Evolutionary conservation across 2,888 invertebrate genomes (phyloP), one percentile per base, ranked within the genome.

Genomic region (Pyralis farinalis): DNA sequence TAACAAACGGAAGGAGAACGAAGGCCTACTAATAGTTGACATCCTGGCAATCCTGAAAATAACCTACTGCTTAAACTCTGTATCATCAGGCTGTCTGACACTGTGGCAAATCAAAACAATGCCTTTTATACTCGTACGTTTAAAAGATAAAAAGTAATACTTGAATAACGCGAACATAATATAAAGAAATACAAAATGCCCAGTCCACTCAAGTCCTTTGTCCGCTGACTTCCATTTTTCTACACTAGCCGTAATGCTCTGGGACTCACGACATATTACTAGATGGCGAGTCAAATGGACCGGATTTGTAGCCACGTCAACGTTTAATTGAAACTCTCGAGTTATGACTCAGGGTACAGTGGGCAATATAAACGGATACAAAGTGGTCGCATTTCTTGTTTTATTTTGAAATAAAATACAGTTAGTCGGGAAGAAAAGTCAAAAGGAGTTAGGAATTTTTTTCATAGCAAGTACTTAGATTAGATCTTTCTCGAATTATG

Each of bases 311-410:
- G 37, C 34, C 11, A 31, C 20, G 37, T 31, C 37, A 11, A 37
- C 32, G 32, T 40, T 43, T 46, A 46, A 46, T 46, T 43, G 45
- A 35, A 42, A 45, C 27, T 34, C 11, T 34, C 11, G 22, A 37
- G 37, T 37, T 37, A 37, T 37, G 37, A 30, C 30, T 21, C 30
- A 7, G 30, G 30, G 30, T 22, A 8, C 8, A 37, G 37, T 30
- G 29, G 22, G 28, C 28, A 36, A 29, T 36, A 37, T 31, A n/a
- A n/a, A 25, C 25, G 5, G 25, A 25, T 25, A 25, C 25, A 25
- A 25, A 25, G 25, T 25, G 25, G 8, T 25, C 25, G 25, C 21
- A 21, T 5, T 8, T 7, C 25, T 25, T 42, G 21, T 32, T 41
- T 21, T 34, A 7, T 34, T 34, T 34, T 16, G 12, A 9, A 21